These are phyloP conservation scores for Drosophila maculinotata DNA, from an alignment of 2,888 invertebrate genomes.

Conservation along the genomic window DNA sequence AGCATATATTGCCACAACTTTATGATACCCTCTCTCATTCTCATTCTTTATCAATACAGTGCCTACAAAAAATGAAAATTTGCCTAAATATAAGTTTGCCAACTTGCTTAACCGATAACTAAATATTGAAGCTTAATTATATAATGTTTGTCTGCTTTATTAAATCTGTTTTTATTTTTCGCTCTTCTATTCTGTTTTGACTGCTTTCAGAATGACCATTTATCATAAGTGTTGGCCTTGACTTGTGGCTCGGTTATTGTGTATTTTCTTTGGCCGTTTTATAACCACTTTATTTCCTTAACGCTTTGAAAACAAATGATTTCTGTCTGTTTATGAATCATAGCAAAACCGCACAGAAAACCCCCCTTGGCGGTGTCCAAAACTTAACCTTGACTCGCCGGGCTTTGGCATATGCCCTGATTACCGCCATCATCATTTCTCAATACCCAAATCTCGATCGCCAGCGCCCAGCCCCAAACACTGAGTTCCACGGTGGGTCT, in stretches of 20 bases:
- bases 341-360: conserved; percentile 7
- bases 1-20: background rate
- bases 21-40: background rate
- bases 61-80: background rate
- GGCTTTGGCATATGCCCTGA: conserved; percentile 54
- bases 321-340: conserved; percentile 35
- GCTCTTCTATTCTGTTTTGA: conserved; percentile 44
- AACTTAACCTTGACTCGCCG: conserved; percentile 49
- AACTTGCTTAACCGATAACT: conserved; percentile 28
- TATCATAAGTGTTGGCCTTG: conserved; percentile 48
- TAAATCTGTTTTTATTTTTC: conserved; percentile 13
- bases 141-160: conserved; percentile 29
- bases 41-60: background rate
- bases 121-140: conserved; percentile 34
- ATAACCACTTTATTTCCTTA: conserved; percentile 43
- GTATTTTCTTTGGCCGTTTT: conserved; percentile 24
- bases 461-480: conserved; percentile 34
- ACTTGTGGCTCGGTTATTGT: conserved; percentile 28
- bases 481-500: conserved; percentile 45
- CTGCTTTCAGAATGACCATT: conserved; percentile 42
- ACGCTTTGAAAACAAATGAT: conserved; percentile 30
- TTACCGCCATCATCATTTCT: conserved; percentile 51
- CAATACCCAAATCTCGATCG: conserved; percentile 36
- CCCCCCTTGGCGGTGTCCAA: conserved; percentile 19
- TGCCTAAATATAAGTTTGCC: conserved; percentile 1